Percentiles rank a stretch among this genome's conserved stretches.
These are phyloP conservation scores for Xylocampa areola DNA, from an alignment of 2,888 invertebrate genomes.

Conservation along the genomic window DNA sequence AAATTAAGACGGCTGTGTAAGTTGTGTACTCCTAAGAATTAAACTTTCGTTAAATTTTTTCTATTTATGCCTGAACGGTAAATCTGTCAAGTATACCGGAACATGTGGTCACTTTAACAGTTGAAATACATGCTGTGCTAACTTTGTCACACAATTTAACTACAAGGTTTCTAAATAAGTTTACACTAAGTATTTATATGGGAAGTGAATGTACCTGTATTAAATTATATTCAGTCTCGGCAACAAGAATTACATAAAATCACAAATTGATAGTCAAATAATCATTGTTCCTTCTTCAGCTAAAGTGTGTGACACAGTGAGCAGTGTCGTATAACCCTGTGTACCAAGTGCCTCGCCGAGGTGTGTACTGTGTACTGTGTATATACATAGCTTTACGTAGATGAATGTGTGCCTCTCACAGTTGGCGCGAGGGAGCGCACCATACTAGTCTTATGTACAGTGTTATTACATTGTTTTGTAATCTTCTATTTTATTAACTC, in stretches of 20 bases:
- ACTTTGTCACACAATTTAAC: constrained; percentile 30
- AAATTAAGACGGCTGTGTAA: constrained; percentile 1
- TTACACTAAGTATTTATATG: neutral
- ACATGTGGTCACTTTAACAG: constrained; percentile 15
- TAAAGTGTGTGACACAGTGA: constrained; percentile 20
- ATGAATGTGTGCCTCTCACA: constrained; percentile 78
- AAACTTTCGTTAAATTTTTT: no score
- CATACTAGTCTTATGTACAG: constrained; percentile 80
- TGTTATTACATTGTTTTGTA: constrained; percentile 83
- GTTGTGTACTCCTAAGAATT: no score
- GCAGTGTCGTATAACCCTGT: constrained; percentile 47
- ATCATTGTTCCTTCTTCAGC: neutral
- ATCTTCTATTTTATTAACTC: constrained; percentile 79
- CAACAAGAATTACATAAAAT: neutral
- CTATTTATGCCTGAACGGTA: neutral
- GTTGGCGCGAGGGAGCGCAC: constrained; percentile 53
- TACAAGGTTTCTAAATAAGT: neutral
- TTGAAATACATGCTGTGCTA: constrained; percentile 40
- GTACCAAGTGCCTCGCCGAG: constrained; percentile 82
- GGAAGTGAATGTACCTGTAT: neutral
- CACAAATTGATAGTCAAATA: neutral
- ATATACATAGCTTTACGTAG: constrained; percentile 82
- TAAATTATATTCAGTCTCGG: neutral
- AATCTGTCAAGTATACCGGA: constrained; percentile 5
- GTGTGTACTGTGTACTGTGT: no score